Conservation (phyloP, 2,797 vertebrate genomes). For the Sebastes taczanowskii region DNA sequence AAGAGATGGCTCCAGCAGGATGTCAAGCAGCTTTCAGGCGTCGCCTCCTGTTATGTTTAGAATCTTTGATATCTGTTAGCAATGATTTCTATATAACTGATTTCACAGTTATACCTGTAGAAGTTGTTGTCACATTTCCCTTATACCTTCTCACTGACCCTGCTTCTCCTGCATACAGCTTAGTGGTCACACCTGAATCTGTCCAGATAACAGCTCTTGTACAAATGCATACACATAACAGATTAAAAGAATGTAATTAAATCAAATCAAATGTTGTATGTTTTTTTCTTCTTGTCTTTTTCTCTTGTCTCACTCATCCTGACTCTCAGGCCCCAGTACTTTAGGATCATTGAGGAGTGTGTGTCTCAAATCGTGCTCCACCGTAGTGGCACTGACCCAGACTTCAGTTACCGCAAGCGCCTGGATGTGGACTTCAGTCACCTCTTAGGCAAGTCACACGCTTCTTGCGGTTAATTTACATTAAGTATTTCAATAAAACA, state of each 20-base stretch:
- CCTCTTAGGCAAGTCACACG: constrained; percentile 87
- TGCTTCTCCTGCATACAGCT: not conserved
- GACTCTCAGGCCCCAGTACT: constrained; percentile 91
- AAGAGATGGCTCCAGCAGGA: no score
- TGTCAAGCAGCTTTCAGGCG: no score
- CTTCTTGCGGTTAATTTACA: not conserved
- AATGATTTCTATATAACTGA: not conserved
- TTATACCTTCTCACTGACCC: not conserved
- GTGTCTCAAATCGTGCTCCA: constrained; percentile 97
- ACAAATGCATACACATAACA: not conserved
- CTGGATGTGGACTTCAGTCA: constrained; percentile 94
- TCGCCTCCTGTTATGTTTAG: not conserved
- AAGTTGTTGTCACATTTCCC: not conserved
- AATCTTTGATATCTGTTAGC: not conserved
- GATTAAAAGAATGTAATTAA: not conserved
- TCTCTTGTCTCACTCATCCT: constrained; percentile 6
- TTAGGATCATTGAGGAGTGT: constrained; percentile 97
- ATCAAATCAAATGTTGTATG: not conserved
- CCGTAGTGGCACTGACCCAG: constrained; percentile 93
- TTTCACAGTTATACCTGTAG: not conserved
- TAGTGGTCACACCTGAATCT: not conserved
- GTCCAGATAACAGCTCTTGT: not conserved
- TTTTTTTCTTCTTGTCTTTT: not conserved
- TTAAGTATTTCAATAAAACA: not conserved
- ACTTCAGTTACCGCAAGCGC: constrained; percentile 95